Conservation (phyloP, 30 jellyfish, hydroid and myxozoan genomes). For the Aurelia aurita complex sp. Pacific region DNA sequence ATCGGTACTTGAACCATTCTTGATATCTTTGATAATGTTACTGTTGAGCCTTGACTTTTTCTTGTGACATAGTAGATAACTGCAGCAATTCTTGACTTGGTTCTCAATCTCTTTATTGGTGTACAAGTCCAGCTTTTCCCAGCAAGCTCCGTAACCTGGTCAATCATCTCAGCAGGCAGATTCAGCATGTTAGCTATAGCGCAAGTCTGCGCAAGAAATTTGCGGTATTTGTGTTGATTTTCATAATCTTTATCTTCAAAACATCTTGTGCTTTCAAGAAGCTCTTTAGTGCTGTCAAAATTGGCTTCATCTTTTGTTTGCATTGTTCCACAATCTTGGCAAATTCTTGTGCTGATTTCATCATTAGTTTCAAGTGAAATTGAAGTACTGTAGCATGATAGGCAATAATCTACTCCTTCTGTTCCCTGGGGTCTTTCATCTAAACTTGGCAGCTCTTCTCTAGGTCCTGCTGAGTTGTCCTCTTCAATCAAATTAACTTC, state of each 20-base stretch:
- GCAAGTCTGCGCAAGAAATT: slow-evolving; percentile 26
- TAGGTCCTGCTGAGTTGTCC: too few relatives aligned
- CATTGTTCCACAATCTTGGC: slow-evolving; percentile 54
- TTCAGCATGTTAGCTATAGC: slow-evolving; percentile 20
- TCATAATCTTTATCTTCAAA: neutral
- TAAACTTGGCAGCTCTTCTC: too few relatives aligned
- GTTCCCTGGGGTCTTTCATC: too few relatives aligned
- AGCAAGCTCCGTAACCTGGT: slow-evolving; percentile 20
- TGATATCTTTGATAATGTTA: neutral
- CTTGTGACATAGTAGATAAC: slow-evolving; percentile 33
- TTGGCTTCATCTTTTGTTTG: slow-evolving; percentile 11
- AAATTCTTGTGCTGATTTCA: neutral
- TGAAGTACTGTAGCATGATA: slow-evolving; percentile 4
- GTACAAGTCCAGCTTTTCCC: slow-evolving; percentile 5
- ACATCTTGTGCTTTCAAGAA: neutral
- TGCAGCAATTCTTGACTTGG: slow-evolving; percentile 51
- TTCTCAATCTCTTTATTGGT: slow-evolving; percentile 5
- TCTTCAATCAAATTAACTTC: too few relatives aligned
- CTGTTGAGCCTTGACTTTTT: neutral
- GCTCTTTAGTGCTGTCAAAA: neutral
- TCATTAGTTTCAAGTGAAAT: neutral
- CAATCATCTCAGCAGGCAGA: slow-evolving; percentile 22
- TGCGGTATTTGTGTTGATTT: neutral
- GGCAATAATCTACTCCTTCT: neutral
- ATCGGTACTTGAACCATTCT: slow-evolving; percentile 20